A percentile compares a stretch with the other conserved stretches of the same genome.
Conservation (phyloP, 2,888 invertebrate species). For the Athripsodes cinereus region DNA sequence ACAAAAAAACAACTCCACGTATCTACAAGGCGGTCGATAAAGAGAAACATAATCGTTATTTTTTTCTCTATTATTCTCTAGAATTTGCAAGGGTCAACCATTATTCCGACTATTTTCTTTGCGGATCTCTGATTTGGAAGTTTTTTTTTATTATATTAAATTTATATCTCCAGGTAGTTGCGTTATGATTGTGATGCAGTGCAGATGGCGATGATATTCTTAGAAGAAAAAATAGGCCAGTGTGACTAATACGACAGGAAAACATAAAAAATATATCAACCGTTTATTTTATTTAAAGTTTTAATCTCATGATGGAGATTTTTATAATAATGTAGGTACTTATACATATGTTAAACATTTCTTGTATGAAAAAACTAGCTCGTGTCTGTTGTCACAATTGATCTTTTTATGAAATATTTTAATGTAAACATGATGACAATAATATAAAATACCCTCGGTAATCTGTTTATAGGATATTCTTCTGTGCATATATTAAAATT, state of each 20-base stretch:
- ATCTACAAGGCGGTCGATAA: constrained; percentile 21
- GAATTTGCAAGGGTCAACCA: constrained; percentile 23
- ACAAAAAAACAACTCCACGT: constrained; percentile 13
- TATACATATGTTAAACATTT: background rate
- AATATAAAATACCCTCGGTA: background rate
- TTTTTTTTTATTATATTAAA: background rate
- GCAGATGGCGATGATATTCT: constrained; percentile 9
- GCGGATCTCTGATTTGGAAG: constrained; percentile 3
- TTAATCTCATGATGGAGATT: constrained; percentile 11
- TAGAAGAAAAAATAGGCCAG: constrained; percentile 26
- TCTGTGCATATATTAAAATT: too few species aligned
- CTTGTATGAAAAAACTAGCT: constrained; percentile 8
- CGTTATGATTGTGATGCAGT: constrained; percentile 5
- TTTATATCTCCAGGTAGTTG: constrained; percentile 18
- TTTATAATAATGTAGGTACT: background rate
- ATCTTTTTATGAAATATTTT: constrained; percentile 9
- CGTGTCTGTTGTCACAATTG: constrained; percentile 15
- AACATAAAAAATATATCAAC: constrained; percentile 21
- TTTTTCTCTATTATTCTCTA: constrained; percentile 14
- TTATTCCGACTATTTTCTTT: constrained; percentile 18
- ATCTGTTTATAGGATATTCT: too few species aligned
- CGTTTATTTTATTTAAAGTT: constrained; percentile 16
- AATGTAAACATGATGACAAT: background rate
- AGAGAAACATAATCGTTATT: constrained; percentile 21
- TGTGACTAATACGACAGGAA: constrained; percentile 25